Conservation (phyloP, 2,888 invertebrate species). For the Lasioglossum vierecki region DNA sequence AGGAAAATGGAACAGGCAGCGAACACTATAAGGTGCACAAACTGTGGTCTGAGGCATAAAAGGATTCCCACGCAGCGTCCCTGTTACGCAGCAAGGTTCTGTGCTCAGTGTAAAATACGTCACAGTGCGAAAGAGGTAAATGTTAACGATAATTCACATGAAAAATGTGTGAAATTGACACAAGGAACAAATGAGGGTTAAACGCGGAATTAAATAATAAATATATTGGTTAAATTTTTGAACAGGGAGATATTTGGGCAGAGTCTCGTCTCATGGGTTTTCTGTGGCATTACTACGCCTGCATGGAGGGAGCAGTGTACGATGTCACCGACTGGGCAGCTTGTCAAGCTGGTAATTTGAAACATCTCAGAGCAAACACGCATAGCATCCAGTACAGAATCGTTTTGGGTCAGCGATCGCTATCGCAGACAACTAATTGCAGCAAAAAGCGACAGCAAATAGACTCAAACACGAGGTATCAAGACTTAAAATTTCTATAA, state of each 20-base stretch:
- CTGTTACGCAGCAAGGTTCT: constrained; percentile 96
- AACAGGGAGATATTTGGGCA: constrained; percentile 97
- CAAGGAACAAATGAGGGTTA: background rate
- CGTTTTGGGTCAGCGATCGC: constrained; percentile 89
- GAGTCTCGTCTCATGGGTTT: constrained; percentile 95
- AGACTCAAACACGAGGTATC: constrained; percentile 81
- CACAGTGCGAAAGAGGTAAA: constrained; percentile 94
- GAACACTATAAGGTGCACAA: constrained; percentile 97
- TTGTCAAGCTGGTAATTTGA: constrained; percentile 92
- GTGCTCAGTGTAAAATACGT: constrained; percentile 94
- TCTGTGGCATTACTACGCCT: constrained; percentile 97
- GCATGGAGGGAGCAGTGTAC: constrained; percentile 98
- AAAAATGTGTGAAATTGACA: background rate
- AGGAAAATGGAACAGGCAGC: constrained; percentile 98
- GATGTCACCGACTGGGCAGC: constrained; percentile 99
- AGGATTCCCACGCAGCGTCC: constrained; percentile 94
- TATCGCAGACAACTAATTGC: constrained; percentile 76
- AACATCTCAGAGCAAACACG: constrained; percentile 94
- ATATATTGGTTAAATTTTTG: constrained; percentile 21
- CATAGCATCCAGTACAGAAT: constrained; percentile 96
- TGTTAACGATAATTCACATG: constrained; percentile 14
- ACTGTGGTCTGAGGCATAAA: constrained; percentile 95
- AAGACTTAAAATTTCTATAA: background rate
- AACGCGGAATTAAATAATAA: background rate
- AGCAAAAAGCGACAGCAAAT: constrained; percentile 80